phyloP scores from a whole-genome alignment of 30 jellyfish, hydroid and myxozoan genomes.

The Hydractinia echinata region DNA sequence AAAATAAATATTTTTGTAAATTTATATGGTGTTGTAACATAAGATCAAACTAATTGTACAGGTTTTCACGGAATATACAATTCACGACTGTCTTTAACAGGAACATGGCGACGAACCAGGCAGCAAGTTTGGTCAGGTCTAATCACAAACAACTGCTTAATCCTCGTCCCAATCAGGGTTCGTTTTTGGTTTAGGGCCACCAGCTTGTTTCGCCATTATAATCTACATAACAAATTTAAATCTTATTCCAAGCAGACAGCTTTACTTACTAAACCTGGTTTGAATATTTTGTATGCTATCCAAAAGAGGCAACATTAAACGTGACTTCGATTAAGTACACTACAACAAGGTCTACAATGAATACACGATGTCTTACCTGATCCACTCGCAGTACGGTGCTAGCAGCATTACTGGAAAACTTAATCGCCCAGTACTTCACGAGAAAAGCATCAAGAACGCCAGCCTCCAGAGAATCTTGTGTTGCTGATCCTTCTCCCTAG shows the following conservation, averaged over 20 bases:
- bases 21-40: too few species aligned
- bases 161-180: conserved; percentile 99
- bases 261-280: too few species aligned
- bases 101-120: too few species aligned
- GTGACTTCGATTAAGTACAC: too few species aligned
- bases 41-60: too few species aligned
- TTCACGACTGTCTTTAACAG: too few species aligned
- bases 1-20: too few species aligned
- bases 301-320: too few species aligned
- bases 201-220: conserved; percentile 98
- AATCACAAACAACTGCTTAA: conserved; percentile 13
- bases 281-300: too few species aligned
- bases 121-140: too few species aligned
- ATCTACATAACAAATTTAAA: conserved; percentile 44
- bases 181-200: conserved; percentile 97
- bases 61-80: too few species aligned
- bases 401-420: conserved; percentile 94
- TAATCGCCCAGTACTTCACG: conserved; percentile 89
- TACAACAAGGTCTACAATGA: too few species aligned
- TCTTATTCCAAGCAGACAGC: background rate
- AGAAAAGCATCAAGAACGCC: conserved; percentile 81
- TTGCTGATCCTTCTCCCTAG: conserved; percentile 90
- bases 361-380: conserved; percentile 50
- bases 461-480: conserved; percentile 80
- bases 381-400: conserved; percentile 87